Percentiles rank a stretch among this genome's conserved stretches.
These are phyloP conservation scores for Brenthis ino DNA, from an alignment of 2,888 invertebrate genomes.

Conservation along the genomic window DNA sequence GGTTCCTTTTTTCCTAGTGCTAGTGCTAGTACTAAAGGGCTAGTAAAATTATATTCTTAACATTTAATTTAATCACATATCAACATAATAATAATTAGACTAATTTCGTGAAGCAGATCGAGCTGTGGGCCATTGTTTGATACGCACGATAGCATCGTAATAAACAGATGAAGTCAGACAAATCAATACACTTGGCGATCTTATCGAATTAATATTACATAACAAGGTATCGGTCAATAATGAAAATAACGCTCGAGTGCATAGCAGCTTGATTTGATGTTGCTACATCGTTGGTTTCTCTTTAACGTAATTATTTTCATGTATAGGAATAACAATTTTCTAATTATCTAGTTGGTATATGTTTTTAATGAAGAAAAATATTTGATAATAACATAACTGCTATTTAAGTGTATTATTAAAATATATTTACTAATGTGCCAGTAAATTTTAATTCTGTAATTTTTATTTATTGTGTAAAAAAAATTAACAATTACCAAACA, in stretches of 20 bases:
- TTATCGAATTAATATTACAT: constrained; percentile 72
- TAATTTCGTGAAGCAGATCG: neutral
- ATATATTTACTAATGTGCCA: too few species aligned
- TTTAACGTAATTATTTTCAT: constrained; percentile 26
- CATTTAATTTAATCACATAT: neutral
- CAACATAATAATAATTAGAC: constrained; percentile 2
- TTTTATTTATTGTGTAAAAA: too few species aligned
- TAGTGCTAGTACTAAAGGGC: too few species aligned
- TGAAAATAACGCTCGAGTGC: constrained; percentile 54
- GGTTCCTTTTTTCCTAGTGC: too few species aligned
- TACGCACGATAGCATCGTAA: constrained; percentile 35
- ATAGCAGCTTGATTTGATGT: constrained; percentile 43
- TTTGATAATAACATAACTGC: too few species aligned
- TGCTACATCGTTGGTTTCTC: constrained; percentile 36
- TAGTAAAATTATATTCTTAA: neutral
- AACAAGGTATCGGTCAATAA: constrained; percentile 61
- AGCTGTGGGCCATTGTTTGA: constrained; percentile 20
- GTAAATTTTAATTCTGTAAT: neutral
- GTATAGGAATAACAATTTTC: constrained; percentile 6
- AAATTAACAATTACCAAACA: constrained; percentile 25
- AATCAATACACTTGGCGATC: constrained; percentile 65
- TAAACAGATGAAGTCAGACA: constrained; percentile 47
- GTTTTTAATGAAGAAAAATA: neutral
- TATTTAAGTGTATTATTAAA: too few species aligned
- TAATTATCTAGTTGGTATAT: constrained; percentile 4